Evolutionary conservation across 2,888 invertebrate genomes (phyloP).

Genomic region (Tipula vernalis): DNA sequence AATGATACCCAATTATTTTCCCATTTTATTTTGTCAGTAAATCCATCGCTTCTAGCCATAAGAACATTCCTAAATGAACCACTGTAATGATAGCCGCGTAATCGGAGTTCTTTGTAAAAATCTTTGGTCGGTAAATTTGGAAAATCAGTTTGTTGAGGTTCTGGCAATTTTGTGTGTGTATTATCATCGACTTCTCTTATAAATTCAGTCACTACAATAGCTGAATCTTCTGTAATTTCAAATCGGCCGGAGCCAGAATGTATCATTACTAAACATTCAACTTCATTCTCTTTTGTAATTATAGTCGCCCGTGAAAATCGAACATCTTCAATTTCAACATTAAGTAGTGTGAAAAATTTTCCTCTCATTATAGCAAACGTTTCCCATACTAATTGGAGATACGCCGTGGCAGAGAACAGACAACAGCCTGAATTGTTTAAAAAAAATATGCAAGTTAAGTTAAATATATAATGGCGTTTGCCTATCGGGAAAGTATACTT

Average conservation of each 20-base stretch:
- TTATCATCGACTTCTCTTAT: slow-evolving; percentile 42
- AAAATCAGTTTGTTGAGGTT: slow-evolving; percentile 12
- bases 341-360: slow-evolving; percentile 22
- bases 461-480: too few relatives aligned
- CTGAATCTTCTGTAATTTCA: slow-evolving; percentile 53
- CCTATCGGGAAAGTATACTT: slow-evolving; percentile 42
- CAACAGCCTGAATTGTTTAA: background rate
- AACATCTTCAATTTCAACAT: slow-evolving; percentile 60
- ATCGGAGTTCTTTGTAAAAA: slow-evolving; percentile 55
- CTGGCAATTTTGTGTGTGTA: slow-evolving; percentile 29
- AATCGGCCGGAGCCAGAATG: slow-evolving; percentile 48
- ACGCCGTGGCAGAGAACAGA: slow-evolving; percentile 66
- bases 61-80: slow-evolving; percentile 28
- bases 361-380: slow-evolving; percentile 54
- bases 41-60: slow-evolving; percentile 28
- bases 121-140: slow-evolving; percentile 43
- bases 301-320: slow-evolving; percentile 72
- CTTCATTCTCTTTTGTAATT: slow-evolving; percentile 48
- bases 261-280: slow-evolving; percentile 41
- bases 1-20: slow-evolving; percentile 48
- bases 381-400: slow-evolving; percentile 67
- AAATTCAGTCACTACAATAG: slow-evolving; percentile 56
- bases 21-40: slow-evolving; percentile 28
- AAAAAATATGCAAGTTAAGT: slow-evolving; percentile 20
- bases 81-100: slow-evolving; percentile 55